These are phyloP conservation scores for Anastrepha ludens DNA, from an alignment of 1,140 invertebrate genomes.

Conservation along the genomic window DNA sequence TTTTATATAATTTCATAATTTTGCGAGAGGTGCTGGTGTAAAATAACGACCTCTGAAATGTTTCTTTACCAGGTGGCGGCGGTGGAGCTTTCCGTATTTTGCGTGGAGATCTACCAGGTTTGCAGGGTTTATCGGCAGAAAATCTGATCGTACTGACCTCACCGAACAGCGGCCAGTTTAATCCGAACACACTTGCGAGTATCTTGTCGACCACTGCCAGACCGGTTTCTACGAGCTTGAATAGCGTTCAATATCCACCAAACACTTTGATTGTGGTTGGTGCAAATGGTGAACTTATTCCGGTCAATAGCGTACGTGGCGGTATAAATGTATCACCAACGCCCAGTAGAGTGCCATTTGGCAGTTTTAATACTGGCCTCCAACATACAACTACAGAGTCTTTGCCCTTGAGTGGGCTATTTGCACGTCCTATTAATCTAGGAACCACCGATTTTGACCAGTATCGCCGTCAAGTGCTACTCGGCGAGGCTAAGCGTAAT, in stretches of 20 bases:
- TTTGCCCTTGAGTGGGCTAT: not conserved
- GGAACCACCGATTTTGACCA: conserved; percentile 36
- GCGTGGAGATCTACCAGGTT: not conserved
- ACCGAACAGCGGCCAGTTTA: not conserved
- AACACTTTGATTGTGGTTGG: conserved; percentile 36
- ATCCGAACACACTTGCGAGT: not conserved
- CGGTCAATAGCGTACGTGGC: conserved; percentile 19
- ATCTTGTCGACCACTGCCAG: not conserved
- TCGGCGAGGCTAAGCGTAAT: conserved; percentile 50
- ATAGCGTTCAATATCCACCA: conserved; percentile 29
- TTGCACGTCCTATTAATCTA: not conserved
- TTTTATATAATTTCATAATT: not conserved
- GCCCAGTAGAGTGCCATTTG: not conserved
- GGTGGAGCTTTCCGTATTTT: conserved; percentile 5
- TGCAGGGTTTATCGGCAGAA: not conserved
- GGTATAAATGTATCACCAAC: conserved; percentile 24
- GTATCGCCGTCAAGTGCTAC: conserved; percentile 25
- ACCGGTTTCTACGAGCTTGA: not conserved
- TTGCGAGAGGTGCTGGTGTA: no score
- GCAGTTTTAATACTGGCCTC: not conserved
- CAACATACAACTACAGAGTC: conserved; percentile 31
- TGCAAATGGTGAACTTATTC: conserved; percentile 43
- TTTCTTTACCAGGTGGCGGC: not conserved
- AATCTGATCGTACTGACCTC: not conserved
- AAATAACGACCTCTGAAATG: not conserved